phyloP scores from a whole-genome alignment of 2,888 invertebrate genomes.

The Heliconius hortense region DNA sequence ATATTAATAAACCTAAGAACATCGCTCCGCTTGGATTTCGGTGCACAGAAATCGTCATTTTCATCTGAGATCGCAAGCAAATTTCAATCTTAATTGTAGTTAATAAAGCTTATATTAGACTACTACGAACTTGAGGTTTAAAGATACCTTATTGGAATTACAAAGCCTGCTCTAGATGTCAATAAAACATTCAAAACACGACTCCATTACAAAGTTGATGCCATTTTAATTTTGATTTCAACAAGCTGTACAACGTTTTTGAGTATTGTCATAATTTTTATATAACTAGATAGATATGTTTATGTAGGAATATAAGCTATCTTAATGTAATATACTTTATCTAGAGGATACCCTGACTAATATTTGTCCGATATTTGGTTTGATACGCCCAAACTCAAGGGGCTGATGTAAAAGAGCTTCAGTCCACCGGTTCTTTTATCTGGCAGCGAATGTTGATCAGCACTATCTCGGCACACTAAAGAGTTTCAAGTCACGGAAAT shows the following conservation, averaged over 20 bases:
- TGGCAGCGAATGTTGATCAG: no score
- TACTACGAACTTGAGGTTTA: constrained; percentile 22
- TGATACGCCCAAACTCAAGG: no score
- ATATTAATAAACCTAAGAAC: constrained; percentile 50
- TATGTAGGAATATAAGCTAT: background rate
- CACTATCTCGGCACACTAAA: no score
- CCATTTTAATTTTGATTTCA: constrained; percentile 42
- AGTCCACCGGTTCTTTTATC: no score
- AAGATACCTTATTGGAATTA: constrained; percentile 61
- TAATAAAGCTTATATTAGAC: constrained; percentile 15
- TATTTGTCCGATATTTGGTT: no score
- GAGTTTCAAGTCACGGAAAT: no score
- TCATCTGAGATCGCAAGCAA: background rate
- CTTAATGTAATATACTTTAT: no score
- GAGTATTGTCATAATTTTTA: constrained; percentile 1
- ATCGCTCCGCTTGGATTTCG: constrained; percentile 41
- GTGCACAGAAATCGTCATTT: constrained; percentile 30
- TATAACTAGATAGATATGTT: background rate
- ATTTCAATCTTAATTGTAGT: constrained; percentile 1
- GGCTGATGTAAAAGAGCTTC: no score
- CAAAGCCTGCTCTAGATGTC: constrained; percentile 59
- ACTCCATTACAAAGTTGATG: constrained; percentile 58
- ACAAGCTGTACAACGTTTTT: constrained; percentile 23
- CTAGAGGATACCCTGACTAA: no score
- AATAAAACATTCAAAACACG: constrained; percentile 68